Evolutionary conservation across 30 jellyfish, hydroid and myxozoan genomes (phyloP), one percentile per base, ranked within the genome.

Genomic region (Aurelia aurita): DNA sequence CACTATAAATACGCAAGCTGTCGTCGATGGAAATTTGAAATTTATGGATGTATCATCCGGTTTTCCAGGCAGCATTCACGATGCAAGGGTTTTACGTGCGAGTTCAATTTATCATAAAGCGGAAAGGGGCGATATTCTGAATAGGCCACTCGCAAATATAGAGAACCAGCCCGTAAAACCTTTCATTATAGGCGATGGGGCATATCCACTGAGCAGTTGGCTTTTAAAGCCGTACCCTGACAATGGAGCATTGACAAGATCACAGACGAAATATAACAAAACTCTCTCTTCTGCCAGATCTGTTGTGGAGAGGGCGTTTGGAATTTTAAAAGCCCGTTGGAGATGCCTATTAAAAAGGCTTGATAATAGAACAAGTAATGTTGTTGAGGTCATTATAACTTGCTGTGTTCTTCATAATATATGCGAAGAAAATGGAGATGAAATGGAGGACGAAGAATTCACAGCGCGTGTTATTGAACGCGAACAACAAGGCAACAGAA

Each of bases 31-130:
- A 1, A 27, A 61, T 28, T 2, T n/a, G 45, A 84, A 16, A 32
- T 79, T 79, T 47, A 6, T 55, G 2, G 82, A 72, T 61, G 60
- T 85, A 20, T 45, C 96, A 27, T 62, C 91, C 3, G 90, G 93
- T 14, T 88, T 27, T 71, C 93, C 89, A 0, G 89, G 94, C 58
- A 88, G 93, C 60, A 58, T 88, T 26, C 89, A 88, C 57, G 97
- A 87, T 67, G 80, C 96, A 46, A 65, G 92, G 57, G 91, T 76
- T 1, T 28, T 76, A 1, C 69, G 88, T 16, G 73, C 70, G 6
- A 45, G 65, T 51, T 5, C 46, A 2, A 19, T 75, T 10, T 85
- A 2, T 46, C 54, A 49, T 4, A 46, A 39, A 25, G 87, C 87
- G 18, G 87, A 77, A 25, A 66, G 28, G 13, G 74, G 35, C 16